A percentile compares a stretch with the other conserved stretches of the same genome.
phyloP scores from a whole-genome alignment of 2,888 invertebrate genomes.

The Smittia sp. region DNA sequence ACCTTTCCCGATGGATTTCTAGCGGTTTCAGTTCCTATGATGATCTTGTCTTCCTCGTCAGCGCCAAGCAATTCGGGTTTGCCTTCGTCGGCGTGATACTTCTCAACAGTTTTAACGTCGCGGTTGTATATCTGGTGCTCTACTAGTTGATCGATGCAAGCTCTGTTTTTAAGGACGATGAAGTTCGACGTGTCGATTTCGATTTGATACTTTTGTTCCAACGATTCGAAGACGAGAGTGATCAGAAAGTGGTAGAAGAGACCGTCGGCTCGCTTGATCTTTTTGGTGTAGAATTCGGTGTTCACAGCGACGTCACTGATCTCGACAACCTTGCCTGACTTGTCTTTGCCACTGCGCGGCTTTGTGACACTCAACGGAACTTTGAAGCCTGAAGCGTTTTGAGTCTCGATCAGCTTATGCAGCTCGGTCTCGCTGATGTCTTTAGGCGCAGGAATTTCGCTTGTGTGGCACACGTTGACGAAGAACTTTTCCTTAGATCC shows the following conservation, averaged over 20 bases:
- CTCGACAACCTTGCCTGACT: constrained; percentile 67
- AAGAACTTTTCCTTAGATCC: constrained; percentile 72
- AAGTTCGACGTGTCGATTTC: constrained; percentile 64
- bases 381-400: constrained; percentile 59
- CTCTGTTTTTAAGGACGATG: constrained; percentile 69
- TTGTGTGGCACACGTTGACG: constrained; percentile 80
- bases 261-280: constrained; percentile 64
- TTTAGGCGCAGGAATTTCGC: constrained; percentile 69
- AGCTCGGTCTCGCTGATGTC: constrained; percentile 71
- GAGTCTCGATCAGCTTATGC: constrained; percentile 32
- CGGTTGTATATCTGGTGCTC: constrained; percentile 72
- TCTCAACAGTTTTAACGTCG: constrained; percentile 57
- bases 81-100: constrained; percentile 45
- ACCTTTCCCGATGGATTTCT: constrained; percentile 30
- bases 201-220: constrained; percentile 75
- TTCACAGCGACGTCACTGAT: constrained; percentile 84
- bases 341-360: constrained; percentile 73
- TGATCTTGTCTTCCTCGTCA: constrained; percentile 30
- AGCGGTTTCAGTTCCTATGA: neutral
- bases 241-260: constrained; percentile 77
- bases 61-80: constrained; percentile 13
- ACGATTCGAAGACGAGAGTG: constrained; percentile 73
- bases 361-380: constrained; percentile 91
- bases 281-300: constrained; percentile 66
- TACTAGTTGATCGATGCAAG: constrained; percentile 70